Conservation (phyloP, 2,797 vertebrate genomes). For the Urosaurus nigricauda region DNA sequence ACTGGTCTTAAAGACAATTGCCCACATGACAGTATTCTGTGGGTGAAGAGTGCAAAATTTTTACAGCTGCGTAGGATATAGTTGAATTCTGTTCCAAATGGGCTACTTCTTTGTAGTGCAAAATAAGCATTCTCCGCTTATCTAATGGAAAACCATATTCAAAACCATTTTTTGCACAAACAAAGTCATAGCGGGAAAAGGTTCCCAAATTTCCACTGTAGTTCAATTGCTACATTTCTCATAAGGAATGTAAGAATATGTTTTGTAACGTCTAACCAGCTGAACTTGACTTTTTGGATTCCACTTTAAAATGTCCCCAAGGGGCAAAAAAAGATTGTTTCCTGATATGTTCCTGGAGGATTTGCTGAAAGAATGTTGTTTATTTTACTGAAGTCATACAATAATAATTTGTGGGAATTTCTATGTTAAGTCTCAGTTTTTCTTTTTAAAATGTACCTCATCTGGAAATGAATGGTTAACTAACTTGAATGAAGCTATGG, state of each 20-base stretch:
- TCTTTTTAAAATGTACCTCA: neutral
- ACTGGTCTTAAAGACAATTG: too few relatives aligned
- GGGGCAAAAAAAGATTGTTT: conserved; percentile 15
- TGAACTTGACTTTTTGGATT: neutral
- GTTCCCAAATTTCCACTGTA: neutral
- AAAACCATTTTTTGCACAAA: neutral
- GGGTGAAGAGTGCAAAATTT: neutral
- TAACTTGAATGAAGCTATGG: too few relatives aligned
- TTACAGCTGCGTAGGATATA: neutral
- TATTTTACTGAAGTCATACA: neutral
- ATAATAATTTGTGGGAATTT: neutral
- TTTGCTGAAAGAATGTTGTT: neutral
- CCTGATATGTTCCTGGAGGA: neutral
- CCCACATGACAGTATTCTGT: neutral
- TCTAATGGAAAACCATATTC: neutral
- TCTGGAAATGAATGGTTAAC: too few relatives aligned
- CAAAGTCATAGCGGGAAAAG: neutral
- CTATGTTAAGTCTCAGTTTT: neutral
- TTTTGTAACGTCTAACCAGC: neutral
- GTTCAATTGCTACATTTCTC: neutral
- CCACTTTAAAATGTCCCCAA: conserved; percentile 39
- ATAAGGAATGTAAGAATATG: neutral
- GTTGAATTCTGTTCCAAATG: neutral
- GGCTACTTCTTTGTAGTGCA: neutral
- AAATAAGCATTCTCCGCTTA: neutral